phyloP scores from a whole-genome alignment of 2,113 vertebrate species.

The Urocolius indicus region DNA sequence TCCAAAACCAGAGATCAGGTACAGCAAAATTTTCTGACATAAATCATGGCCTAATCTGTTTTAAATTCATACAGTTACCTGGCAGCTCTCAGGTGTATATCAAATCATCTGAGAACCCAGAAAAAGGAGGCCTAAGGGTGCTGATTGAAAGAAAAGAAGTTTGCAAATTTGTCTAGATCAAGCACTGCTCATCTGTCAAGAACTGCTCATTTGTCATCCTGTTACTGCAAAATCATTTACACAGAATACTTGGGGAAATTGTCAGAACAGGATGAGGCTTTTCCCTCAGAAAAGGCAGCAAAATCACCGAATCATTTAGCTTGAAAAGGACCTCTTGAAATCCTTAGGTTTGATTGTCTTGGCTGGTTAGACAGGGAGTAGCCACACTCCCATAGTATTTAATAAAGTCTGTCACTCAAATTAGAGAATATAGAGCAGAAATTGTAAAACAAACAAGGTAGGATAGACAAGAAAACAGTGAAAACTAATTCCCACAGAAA shows the following conservation, averaged over 20 bases:
- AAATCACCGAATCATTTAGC: not conserved
- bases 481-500: not conserved
- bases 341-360: not conserved
- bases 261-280: not conserved
- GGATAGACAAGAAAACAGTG: not conserved
- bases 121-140: not conserved
- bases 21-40: not conserved
- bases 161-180: not conserved
- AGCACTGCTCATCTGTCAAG: not conserved
- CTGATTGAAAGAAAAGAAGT: not conserved
- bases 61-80: not conserved
- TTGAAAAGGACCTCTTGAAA: not conserved
- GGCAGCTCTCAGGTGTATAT: not conserved
- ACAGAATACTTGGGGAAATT: not conserved
- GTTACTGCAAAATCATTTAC: not conserved
- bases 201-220: not conserved
- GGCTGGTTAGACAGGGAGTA: not conserved
- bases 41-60: not conserved
- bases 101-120: not conserved
- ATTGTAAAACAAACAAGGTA: not conserved
- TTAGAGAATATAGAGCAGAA: not conserved
- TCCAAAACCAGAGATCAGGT: not conserved
- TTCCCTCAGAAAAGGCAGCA: not conserved
- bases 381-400: not conserved
- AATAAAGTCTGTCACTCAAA: conserved; percentile 12